Base-by-base conservation (phyloP, 2,113 vertebrate genomes). In the Climacteris rufus region DNA sequence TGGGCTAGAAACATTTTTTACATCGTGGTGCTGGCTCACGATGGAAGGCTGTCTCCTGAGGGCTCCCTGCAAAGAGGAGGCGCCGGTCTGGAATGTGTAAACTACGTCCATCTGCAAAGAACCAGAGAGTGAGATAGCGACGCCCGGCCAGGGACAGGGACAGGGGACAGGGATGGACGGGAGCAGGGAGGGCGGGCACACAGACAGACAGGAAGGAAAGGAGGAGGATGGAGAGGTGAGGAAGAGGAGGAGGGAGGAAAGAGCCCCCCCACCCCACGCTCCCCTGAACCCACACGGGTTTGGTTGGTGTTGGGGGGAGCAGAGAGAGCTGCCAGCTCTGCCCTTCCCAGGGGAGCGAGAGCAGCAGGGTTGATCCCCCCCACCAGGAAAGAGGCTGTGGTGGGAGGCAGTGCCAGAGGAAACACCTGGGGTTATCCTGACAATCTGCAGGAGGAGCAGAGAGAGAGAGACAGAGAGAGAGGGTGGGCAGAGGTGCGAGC, bases 101-200 rank as follows among this genome's bases (percentile, higher is more conserved):
- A 99, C 99, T 98, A 99, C 99, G 98, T 99, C 99, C 98, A 99
- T 99, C 99, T 99, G 99, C 96, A 98, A 99, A 98, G 99, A 99
- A 98, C 97, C 98, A 98, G 98, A 99, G 97, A 98, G 98, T 98
- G 97, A 99, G 97, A 99, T 97, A 98, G 97, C 96, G 40, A 97
- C 91, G 90, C 96, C 98, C 97, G 91, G 96, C 95, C 93, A 91
- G 92, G 87, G 89, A 81, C 33, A 47, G 33, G 70, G 40, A 13
- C 10, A 23, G 24, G 87, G 65, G 83, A 35, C 11, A 6, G 81
- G 49, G 87, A 50, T 16, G 71, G 79, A 90, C 2, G 40, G 59
- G 92, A 92, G 94, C 84, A 72, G 70, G 79, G 79, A 93, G 80
- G 75, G 8, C 7, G 79, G 96, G 84, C 89, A 79, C 90, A 95